Base-by-base conservation (phyloP, 1,140 invertebrate species). In the Armadillidium nasatum region DNA sequence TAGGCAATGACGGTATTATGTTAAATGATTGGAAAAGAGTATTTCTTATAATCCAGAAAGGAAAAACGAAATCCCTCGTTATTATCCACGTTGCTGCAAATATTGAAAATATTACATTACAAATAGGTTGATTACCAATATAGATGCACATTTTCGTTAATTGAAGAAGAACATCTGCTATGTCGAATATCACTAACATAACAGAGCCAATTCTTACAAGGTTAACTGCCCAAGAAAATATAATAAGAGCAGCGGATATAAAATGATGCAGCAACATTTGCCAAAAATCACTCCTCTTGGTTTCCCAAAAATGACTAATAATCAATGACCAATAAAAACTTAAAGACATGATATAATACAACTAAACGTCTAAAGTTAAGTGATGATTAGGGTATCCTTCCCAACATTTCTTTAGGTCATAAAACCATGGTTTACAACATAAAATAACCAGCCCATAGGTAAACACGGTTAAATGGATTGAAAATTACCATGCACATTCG, bases 291-390 rank as follows among this genome's bases (percentile, higher is more conserved):
- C 80, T 82, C 73, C 79, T 82, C 85, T 86, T 82, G 86, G 87
- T 78, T 85, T 98, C 96, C 83, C 93, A 92, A 86, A 97, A 97
- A 84, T 98, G 94, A 19, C 93, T 94, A 60, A 95, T 88, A 69
- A 94, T 91, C 72, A 99, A 86, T 7, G 96, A 93, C 91, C 95
- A 95, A 85, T 99, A 99, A 87, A 99, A 99, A 69, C 93, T 89
- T 82, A 95, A 80, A 44, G 82, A 83, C n/a, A 84, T 78, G 82
- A 84, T 84, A 74, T 84, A 85, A 78, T 84, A 82, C 81, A 82
- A 83, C 85, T 83, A 94, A 10, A 94, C 85, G 83, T 93, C 92
- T 67, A 74, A 43, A 11, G 82, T 79, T 23, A 85, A 73, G 71
- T 78, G 81, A 81, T 85, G 80, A 79, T 84, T 82, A 6, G 87